Evolutionary conservation across 2,113 vertebrate genomes (phyloP).

Genomic region (Meles meles): DNA sequence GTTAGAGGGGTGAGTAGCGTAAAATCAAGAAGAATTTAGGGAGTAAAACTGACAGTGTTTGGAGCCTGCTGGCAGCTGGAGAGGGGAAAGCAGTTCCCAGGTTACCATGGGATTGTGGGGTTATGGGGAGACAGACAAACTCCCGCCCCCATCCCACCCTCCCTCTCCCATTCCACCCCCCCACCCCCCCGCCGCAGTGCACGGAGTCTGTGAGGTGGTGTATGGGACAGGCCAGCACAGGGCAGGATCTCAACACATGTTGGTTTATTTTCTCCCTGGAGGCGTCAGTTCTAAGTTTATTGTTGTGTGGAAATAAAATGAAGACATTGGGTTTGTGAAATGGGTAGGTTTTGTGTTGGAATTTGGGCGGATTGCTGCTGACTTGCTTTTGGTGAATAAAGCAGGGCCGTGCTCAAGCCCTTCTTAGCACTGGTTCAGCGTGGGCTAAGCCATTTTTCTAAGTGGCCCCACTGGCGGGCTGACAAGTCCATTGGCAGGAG

Average conservation of each 20-base stretch:
- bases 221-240: rapidly evolving
- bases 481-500: background rate
- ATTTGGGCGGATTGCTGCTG: background rate
- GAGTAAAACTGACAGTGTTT: rapidly evolving
- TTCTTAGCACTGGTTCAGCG: too few species aligned
- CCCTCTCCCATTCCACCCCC: rapidly evolving
- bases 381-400: background rate
- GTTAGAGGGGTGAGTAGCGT: background rate
- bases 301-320: background rate
- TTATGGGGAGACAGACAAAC: background rate
- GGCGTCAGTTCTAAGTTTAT: background rate
- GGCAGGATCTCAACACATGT: too few species aligned
- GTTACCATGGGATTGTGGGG: background rate
- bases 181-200: rapidly evolving
- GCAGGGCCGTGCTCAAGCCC: background rate
- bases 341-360: background rate
- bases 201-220: rapidly evolving
- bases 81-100: background rate
- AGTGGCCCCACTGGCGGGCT: background rate
- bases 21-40: background rate
- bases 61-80: too few species aligned
- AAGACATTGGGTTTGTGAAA: background rate
- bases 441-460: background rate
- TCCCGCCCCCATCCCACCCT: too few species aligned
- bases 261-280: background rate